phyloP scores from a whole-genome alignment of 2,888 invertebrate species.

The Anagyrus pseudococci region DNA sequence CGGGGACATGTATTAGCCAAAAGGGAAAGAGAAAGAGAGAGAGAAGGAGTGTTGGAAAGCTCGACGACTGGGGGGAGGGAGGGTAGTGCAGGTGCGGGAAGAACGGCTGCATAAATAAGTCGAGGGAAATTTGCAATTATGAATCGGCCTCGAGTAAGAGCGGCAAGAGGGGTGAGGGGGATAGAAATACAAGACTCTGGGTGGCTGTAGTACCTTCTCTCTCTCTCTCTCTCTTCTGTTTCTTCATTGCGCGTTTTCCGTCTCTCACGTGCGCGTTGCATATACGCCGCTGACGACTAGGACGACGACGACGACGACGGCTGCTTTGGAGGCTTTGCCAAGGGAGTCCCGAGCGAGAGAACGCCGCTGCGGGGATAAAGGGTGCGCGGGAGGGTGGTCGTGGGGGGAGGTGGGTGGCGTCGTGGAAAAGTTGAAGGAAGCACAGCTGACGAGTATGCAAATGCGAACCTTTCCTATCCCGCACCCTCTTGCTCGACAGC shows the following conservation, averaged over 20 bases:
- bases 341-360: conserved; percentile 8
- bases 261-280: too few species aligned
- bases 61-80: too few species aligned
- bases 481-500: conserved; percentile 16
- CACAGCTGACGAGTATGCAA: conserved; percentile 63
- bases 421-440: conserved; percentile 62
- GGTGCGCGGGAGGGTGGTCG: neutral
- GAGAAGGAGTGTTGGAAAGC: conserved; percentile 28
- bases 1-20: conserved; percentile 24
- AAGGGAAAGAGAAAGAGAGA: conserved; percentile 41
- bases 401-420: conserved; percentile 42
- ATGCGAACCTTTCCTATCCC: conserved; percentile 50
- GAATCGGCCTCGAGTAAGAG: too few species aligned
- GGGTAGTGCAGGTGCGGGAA: conserved; percentile 43
- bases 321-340: conserved; percentile 26
- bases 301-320: conserved; percentile 5
- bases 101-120: conserved; percentile 60
- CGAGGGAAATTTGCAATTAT: conserved; percentile 62
- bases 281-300: conserved; percentile 7
- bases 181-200: conserved; percentile 57
- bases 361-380: neutral
- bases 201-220: conserved; percentile 47
- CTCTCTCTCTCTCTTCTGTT: conserved; percentile 39
- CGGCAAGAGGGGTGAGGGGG: too few species aligned
- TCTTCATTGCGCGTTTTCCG: conserved; percentile 21